Percentiles rank a stretch among this genome's conserved stretches.
Conservation (phyloP, 2,888 invertebrate genomes). For the Punctoribates punctum region DNA sequence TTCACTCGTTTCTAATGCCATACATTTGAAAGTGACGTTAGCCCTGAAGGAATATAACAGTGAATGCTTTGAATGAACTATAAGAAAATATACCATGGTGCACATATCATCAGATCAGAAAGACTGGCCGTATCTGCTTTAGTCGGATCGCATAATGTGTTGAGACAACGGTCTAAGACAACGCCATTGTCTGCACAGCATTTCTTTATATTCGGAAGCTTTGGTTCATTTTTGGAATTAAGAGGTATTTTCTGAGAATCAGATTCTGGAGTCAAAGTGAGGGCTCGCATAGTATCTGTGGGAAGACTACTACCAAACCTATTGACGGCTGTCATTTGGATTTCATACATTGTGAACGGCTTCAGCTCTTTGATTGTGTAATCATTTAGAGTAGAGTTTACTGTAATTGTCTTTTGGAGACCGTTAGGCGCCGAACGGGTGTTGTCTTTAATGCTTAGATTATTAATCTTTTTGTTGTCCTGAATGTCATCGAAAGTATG, state of each 20-base stretch:
- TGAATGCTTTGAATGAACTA: neutral
- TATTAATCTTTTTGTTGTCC: slow-evolving; percentile 18
- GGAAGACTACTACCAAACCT: slow-evolving; percentile 72
- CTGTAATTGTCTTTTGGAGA: slow-evolving; percentile 3
- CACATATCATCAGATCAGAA: slow-evolving; percentile 82
- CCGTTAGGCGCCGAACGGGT: slow-evolving; percentile 29
- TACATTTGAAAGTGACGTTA: slow-evolving; percentile 62
- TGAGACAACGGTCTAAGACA: slow-evolving; percentile 68
- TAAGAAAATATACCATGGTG: slow-evolving; percentile 68
- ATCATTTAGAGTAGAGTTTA: slow-evolving; percentile 42
- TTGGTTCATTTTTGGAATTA: slow-evolving; percentile 59
- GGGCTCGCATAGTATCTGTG: slow-evolving; percentile 66
- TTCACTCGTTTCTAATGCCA: slow-evolving; percentile 61
- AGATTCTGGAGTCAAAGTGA: slow-evolving; percentile 57
- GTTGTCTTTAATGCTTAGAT: slow-evolving; percentile 28
- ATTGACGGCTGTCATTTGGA: slow-evolving; percentile 69
- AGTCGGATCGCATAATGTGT: slow-evolving; percentile 74
- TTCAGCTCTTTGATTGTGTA: slow-evolving; percentile 62
- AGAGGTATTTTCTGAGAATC: slow-evolving; percentile 54
- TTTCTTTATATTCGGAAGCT: slow-evolving; percentile 68
- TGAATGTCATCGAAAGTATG: slow-evolving; percentile 46
- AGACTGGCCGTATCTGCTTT: slow-evolving; percentile 60
- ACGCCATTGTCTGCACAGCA: slow-evolving; percentile 71
- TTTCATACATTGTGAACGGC: slow-evolving; percentile 78
- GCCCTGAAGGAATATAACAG: neutral